These are phyloP conservation scores for Galerucella calmariensis DNA, from an alignment of 2,888 invertebrate species.

Conservation along the genomic window DNA sequence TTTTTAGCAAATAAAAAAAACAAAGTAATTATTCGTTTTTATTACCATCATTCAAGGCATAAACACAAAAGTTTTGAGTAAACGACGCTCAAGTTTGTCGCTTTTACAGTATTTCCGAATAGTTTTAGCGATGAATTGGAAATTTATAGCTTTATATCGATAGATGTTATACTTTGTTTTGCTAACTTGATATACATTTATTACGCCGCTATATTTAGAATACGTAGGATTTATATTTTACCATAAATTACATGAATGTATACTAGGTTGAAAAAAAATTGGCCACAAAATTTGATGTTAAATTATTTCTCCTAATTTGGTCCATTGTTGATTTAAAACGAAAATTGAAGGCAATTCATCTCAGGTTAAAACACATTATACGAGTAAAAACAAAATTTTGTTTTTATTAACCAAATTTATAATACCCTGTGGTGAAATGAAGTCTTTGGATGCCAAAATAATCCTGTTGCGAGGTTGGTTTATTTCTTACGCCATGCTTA, in stretches of 20 bases:
- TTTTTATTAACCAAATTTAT: no score
- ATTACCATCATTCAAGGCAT: conserved; percentile 42
- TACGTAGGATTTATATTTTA: neutral
- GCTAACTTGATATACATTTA: conserved; percentile 15
- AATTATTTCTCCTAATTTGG: no score
- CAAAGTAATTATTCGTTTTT: conserved; percentile 51
- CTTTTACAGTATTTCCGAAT: conserved; percentile 35
- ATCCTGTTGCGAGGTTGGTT: no score
- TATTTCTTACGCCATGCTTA: no score
- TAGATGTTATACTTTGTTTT: conserved; percentile 31
- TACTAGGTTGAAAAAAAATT: neutral
- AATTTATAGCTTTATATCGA: conserved; percentile 34
- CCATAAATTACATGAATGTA: neutral
- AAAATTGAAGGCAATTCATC: no score
- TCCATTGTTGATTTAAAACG: no score
- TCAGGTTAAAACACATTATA: no score
- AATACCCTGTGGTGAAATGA: no score
- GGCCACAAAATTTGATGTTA: neutral
- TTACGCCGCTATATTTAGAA: neutral
- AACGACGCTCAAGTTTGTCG: conserved; percentile 33
- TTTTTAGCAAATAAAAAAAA: conserved; percentile 42
- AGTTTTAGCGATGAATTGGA: conserved; percentile 33
- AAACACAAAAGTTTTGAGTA: conserved; percentile 41
- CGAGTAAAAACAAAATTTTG: no score
- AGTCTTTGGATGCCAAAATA: no score